Evolutionary conservation across 2,113 vertebrate genomes (phyloP), one percentile per base, ranked within the genome.

Genomic region (Ariopsis seemanni): DNA sequence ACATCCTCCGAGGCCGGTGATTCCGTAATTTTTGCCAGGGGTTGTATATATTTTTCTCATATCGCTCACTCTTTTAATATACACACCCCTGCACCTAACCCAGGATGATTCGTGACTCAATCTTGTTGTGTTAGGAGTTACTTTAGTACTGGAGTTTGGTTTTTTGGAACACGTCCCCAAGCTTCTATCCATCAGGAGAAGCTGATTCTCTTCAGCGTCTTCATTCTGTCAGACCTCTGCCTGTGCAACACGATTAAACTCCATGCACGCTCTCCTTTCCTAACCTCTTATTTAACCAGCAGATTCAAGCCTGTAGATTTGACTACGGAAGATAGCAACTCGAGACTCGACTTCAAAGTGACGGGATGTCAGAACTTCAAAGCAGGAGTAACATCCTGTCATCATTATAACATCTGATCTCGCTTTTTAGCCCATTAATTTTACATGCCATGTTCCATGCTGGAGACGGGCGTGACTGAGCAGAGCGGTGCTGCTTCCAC

Each of bases 281-380:
- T 17, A 86, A 65, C 52, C 55, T 77, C 85, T 74, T 58, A 89
- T 86, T 89, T 77, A 84, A 27, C 34, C 58, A 53, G 22, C 72
- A 77, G 58, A 7, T 65, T 58, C 48, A 22, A 9, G 88, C 48
- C 20, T 65, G 87, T 72, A 79, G 53, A 85, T 85, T 82, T 57
- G 3, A 30, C 67, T 55, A 79, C 18, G 53, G 57, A 65, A 20
- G 75, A 83, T 15, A 80, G 65, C 50, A 50, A 82, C 75, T 79
- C 53, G 27, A 84, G 27, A 62, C 42, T 34, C 20, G 48, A 75
- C 80, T 89, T 83, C 62, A 89, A 83, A 87, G 85, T 86, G 82
- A 85, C 27, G 15, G 74, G 84, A 83, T 12, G 14, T 89, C 84
- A 86, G 78, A 10, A 69, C 78, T 89, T 89, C 69, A 89, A 89